A percentile compares a stretch with the other conserved stretches of the same genome.
Conservation (phyloP, 2,888 invertebrate genomes). For the Cryptocheilus praepositus region DNA sequence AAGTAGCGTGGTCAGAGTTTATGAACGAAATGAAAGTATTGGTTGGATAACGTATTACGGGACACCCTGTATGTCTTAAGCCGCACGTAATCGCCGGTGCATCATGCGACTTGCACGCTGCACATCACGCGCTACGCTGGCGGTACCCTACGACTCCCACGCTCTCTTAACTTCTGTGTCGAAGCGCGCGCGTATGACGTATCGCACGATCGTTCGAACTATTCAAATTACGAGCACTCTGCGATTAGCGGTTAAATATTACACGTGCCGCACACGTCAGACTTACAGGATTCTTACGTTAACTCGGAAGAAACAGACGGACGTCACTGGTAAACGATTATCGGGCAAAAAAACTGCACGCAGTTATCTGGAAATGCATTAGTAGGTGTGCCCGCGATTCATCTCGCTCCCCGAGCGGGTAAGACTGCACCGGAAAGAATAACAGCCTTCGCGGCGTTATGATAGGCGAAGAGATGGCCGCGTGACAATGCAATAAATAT, state of each 20-base stretch:
- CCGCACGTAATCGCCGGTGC: conserved; percentile 27
- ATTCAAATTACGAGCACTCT: too few species aligned
- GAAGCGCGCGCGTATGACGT: too few species aligned
- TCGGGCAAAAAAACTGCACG: too few species aligned
- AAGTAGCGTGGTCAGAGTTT: too few species aligned
- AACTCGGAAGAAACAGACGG: too few species aligned
- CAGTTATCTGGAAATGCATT: background rate
- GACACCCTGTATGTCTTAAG: background rate
- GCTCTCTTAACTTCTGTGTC: conserved; percentile 13
- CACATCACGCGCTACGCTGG: conserved; percentile 40
- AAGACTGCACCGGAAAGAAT: conserved; percentile 22
- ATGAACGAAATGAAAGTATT: too few species aligned
- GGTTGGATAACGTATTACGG: background rate
- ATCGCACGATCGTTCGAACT: too few species aligned
- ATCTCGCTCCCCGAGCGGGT: background rate
- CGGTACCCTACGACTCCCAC: conserved; percentile 43
- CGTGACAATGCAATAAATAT: conserved; percentile 51
- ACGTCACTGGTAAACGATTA: too few species aligned
- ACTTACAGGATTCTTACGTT: too few species aligned
- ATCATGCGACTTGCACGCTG: conserved; percentile 18
- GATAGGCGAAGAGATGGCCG: conserved; percentile 27
- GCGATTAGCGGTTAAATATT: too few species aligned
- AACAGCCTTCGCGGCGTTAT: conserved; percentile 19
- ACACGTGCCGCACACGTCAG: too few species aligned
- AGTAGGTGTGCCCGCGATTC: background rate